phyloP scores from a whole-genome alignment of 2,113 vertebrate genomes.

The Cnemophilus loriae region DNA sequence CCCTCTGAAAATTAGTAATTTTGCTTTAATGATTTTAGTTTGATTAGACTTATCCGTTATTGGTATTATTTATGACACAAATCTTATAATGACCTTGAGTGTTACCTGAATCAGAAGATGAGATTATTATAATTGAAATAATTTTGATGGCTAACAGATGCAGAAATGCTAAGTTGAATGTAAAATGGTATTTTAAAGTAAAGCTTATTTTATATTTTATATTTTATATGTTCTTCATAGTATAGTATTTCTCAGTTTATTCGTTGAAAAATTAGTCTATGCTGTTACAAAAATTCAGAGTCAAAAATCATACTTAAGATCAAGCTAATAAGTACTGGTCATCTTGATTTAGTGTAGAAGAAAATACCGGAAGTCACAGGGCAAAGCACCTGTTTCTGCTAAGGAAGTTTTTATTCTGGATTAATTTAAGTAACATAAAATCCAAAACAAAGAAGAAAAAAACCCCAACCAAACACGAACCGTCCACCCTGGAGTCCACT shows the following conservation, averaged over 20 bases:
- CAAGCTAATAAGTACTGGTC: background rate
- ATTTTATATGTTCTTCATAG: background rate
- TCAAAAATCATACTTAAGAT: background rate
- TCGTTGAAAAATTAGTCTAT: background rate
- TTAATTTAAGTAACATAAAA: background rate
- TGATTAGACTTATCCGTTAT: background rate
- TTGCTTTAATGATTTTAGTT: background rate
- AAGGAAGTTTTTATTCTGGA: background rate
- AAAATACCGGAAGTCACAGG: background rate
- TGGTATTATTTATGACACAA: background rate
- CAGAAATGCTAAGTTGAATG: background rate
- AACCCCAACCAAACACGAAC: rapidly evolving
- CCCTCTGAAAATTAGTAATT: background rate
- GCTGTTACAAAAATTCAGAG: background rate
- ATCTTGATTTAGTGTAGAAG: background rate
- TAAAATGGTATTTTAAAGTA: background rate
- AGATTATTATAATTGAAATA: background rate
- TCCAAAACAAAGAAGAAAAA: background rate
- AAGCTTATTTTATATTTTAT: background rate
- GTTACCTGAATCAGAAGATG: background rate
- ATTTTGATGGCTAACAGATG: background rate
- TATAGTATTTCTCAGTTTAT: background rate
- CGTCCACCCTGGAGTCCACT: background rate
- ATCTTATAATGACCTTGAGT: background rate
- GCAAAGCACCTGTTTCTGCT: background rate